Conservation (phyloP, 64 coral and sea anemone species). For the Porites lutea region DNA sequence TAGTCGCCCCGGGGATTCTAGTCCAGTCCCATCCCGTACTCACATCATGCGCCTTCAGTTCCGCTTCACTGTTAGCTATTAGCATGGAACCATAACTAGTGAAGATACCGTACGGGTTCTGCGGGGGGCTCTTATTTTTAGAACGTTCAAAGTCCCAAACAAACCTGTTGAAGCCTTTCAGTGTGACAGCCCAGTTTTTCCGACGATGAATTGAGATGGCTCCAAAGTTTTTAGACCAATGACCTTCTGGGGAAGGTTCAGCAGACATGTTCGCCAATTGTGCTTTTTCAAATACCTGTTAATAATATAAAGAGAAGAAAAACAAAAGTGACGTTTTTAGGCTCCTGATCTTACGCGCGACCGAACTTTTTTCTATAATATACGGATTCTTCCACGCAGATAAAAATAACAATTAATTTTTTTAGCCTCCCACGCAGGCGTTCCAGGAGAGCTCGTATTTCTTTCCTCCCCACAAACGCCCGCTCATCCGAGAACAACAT, state of each 20-base stretch:
- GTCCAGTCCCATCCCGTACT: constrained; percentile 88
- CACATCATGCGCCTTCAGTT: constrained; percentile 58
- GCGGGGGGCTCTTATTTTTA: neutral
- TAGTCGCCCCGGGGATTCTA: constrained; percentile 79
- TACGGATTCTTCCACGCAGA: too few species aligned
- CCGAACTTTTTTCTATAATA: too few species aligned
- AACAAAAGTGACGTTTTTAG: too few species aligned
- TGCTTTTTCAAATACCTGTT: neutral
- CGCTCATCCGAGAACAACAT: too few species aligned
- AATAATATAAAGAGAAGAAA: too few species aligned
- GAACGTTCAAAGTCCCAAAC: constrained; percentile 65
- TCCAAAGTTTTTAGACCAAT: constrained; percentile 83
- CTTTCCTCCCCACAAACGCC: too few species aligned
- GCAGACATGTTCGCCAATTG: neutral
- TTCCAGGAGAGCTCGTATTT: too few species aligned
- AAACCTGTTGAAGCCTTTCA: constrained; percentile 78
- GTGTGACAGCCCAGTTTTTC: constrained; percentile 71
- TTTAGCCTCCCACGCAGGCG: too few species aligned
- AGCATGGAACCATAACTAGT: constrained; percentile 68
- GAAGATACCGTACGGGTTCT: constrained; percentile 77
- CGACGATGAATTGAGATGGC: constrained; percentile 79
- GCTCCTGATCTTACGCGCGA: too few species aligned
- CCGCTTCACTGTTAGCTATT: constrained; percentile 74
- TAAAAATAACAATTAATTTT: too few species aligned
- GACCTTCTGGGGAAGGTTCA: constrained; percentile 63